These are phyloP conservation scores for Chiridota heheva DNA, from an alignment of 35 echinoderm and acorn worm genomes.

Conservation along the genomic window DNA sequence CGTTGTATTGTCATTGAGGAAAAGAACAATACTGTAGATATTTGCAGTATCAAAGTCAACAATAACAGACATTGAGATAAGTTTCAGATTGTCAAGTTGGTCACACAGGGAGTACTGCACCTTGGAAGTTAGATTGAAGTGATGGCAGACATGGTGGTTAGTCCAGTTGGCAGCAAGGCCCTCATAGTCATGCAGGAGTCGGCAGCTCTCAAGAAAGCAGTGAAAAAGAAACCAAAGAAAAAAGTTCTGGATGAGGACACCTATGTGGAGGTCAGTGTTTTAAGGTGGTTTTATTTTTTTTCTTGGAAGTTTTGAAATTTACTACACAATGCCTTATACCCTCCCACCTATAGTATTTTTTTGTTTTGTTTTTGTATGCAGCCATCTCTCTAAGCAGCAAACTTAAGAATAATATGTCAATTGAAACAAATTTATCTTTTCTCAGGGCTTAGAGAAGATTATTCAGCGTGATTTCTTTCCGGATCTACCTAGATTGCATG, in stretches of 20 bases:
- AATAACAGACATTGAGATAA: no score
- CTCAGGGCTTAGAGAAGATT: slow-evolving; percentile 92
- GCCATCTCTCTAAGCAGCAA: neutral
- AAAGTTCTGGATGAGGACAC: slow-evolving; percentile 76
- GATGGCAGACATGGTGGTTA: neutral
- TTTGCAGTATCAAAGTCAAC: no score
- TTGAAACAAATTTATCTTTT: neutral
- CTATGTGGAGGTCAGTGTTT: slow-evolving; percentile 46
- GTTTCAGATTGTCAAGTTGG: no score
- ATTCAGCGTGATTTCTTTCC: slow-evolving; percentile 97
- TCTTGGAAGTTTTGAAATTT: neutral
- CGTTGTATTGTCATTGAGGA: no score
- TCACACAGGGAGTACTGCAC: no score
- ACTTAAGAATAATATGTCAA: neutral
- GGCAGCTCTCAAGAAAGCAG: neutral
- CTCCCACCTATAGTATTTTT: neutral
- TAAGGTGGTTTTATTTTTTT: neutral
- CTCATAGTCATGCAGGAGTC: slow-evolving; percentile 18
- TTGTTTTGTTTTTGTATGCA: neutral
- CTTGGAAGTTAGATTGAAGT: neutral
- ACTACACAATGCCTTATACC: neutral
- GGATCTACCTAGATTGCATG: slow-evolving; percentile 73
- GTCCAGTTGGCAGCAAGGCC: slow-evolving; percentile 66
- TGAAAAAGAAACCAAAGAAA: slow-evolving; percentile 48
- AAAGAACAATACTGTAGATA: no score